phyloP scores from a whole-genome alignment of 2,113 vertebrate genomes.

The Cervus canadensis region DNA sequence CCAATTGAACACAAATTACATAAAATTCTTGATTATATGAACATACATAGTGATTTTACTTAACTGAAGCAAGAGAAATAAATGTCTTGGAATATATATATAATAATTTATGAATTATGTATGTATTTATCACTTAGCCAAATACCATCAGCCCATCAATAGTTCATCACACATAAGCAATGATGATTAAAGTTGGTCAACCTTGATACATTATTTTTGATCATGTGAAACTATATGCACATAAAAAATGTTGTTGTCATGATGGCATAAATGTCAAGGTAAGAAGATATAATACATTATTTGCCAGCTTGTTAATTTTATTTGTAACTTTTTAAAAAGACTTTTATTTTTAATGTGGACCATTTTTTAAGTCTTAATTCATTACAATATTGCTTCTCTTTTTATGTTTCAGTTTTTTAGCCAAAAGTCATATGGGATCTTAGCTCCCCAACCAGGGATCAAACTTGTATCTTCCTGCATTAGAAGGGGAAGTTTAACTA shows the following conservation, averaged over 20 bases:
- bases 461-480: neutral
- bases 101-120: constrained; percentile 29
- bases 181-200: neutral
- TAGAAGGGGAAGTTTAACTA: neutral
- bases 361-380: neutral
- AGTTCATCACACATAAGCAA: neutral
- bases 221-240: neutral
- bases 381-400: neutral
- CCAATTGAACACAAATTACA: constrained; percentile 34
- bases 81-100: neutral
- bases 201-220: neutral
- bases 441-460: neutral
- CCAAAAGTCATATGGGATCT: neutral
- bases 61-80: constrained; percentile 33
- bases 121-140: neutral
- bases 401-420: neutral
- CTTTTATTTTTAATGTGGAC: neutral
- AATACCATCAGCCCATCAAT: neutral
- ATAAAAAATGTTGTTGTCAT: neutral
- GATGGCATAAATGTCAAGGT: neutral
- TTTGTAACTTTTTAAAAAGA: neutral
- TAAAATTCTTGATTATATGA: constrained; percentile 28
- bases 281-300: neutral
- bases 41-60: constrained; percentile 2
- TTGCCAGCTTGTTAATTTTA: neutral